These are phyloP conservation scores for Tetraodon nigroviridis DNA, from an alignment of 2,113 vertebrate species.

Conservation along the genomic window DNA sequence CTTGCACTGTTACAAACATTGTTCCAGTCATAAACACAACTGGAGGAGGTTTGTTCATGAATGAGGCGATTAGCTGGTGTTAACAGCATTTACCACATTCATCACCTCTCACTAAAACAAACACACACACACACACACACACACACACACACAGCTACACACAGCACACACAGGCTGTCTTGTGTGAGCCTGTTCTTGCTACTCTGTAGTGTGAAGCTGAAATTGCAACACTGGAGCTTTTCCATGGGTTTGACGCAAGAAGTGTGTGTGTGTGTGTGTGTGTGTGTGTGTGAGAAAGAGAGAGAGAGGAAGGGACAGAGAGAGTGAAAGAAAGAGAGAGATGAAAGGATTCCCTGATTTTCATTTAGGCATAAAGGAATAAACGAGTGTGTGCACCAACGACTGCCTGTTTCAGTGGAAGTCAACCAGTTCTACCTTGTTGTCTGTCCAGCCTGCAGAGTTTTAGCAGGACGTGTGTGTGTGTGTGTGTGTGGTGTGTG, in stretches of 20 bases:
- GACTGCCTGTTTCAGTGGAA: too few relatives aligned
- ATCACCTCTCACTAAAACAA: neutral
- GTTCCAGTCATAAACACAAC: too few relatives aligned
- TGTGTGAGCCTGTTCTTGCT: slow-evolving; percentile 2
- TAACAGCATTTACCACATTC: too few relatives aligned
- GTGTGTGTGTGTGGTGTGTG: too few relatives aligned
- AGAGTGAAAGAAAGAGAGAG: slow-evolving; percentile 5
- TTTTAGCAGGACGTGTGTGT: too few relatives aligned
- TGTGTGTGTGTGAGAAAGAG: neutral
- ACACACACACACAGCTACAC: neutral
- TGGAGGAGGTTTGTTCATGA: too few relatives aligned
- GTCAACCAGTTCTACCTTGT: too few relatives aligned
- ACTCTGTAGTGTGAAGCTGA: slow-evolving; percentile 1
- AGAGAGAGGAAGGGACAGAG: too few relatives aligned
- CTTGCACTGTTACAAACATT: neutral
- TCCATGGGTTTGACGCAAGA: neutral
- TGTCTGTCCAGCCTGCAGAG: too few relatives aligned
- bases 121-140: neutral
- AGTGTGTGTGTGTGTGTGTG: slow-evolving; percentile 5
- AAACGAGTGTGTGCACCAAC: too few relatives aligned
- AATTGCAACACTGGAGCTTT: slow-evolving; percentile 8
- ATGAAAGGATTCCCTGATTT: slow-evolving; percentile 10
- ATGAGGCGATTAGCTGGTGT: too few relatives aligned
- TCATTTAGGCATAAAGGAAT: too few relatives aligned
- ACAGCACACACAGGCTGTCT: slow-evolving; percentile 13